phyloP scores from a whole-genome alignment of 2,888 invertebrate species.

The Siphlonurus alternatus region DNA sequence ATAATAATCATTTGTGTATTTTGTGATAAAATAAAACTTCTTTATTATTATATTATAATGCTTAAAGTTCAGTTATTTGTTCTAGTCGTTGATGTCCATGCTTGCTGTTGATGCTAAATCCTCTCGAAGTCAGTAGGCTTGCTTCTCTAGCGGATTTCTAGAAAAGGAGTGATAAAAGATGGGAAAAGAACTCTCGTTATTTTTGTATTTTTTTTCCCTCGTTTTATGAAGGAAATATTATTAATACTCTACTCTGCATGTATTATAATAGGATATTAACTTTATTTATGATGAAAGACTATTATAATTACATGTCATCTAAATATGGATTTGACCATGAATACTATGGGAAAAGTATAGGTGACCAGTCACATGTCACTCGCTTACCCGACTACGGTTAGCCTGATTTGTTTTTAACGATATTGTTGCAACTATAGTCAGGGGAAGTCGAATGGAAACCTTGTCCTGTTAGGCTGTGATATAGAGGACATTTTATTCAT shows the following conservation, averaged over 20 bases:
- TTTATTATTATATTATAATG: background rate
- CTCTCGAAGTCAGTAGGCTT: background rate
- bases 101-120: background rate
- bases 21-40: background rate
- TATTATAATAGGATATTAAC: background rate
- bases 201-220: too few species aligned
- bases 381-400: background rate
- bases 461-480: background rate
- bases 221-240: background rate
- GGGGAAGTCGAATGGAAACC: background rate
- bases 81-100: background rate
- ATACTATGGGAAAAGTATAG: conserved; percentile 3
- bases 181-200: too few species aligned
- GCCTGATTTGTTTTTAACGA: background rate
- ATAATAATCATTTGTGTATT: background rate
- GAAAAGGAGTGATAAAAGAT: background rate
- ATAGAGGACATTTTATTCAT: background rate
- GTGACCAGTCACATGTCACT: background rate
- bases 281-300: background rate
- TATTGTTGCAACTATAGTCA: background rate
- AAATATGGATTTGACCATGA: background rate
- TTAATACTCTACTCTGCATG: background rate
- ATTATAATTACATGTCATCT: background rate
- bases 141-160: background rate
- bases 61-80: background rate